Base-by-base conservation (phyloP, 1,140 invertebrate genomes). In the Neuroterus valhalla region DNA sequence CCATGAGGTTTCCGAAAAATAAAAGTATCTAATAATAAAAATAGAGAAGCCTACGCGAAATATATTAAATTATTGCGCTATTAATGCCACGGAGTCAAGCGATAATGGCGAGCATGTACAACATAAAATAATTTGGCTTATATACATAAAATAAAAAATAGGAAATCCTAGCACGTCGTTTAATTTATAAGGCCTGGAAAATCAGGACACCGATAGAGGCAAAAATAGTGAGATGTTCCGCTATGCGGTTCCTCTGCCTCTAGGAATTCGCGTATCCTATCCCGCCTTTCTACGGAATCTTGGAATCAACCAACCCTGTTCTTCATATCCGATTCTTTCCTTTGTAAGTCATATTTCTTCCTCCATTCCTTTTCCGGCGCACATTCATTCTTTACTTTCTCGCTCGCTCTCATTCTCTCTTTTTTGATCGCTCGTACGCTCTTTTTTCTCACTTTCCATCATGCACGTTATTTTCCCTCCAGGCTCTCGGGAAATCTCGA, bases 391-490 rank as follows among this genome's bases (percentile, higher is more conserved):
- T 19, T n/a, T 48, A 31, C 43, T 62, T 14, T 52, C 69, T 71
- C 38, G 50, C 43, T 72, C 52, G 15, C 48, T 62, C 70, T 71
- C 70, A 48, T 31, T 66, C 62, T 66, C 31, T 23, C 62, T 68
- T 48, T 66, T 68, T 70, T 74, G 21, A 72, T 74, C 52, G 66
- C 66, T 52, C 19, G 46, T 46, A 46, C 55, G 26, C 72, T 68
- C 48, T 74, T 66, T 12, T 69, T 43, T 55, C 31, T 66, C 31
- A 31, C n/a, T 10, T 68, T 46, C 44, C 74, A 26, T 23, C 72
- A 66, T 12, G 66, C 66, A 62, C 48, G 70, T 62, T 43, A 73
- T 46, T 45, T 70, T 46, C 26, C 68, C 68, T 31, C 68, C 68
- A 45, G 44, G 44, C 44, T 46, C 44, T 26, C 42, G 42, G 21